Evolutionary conservation across 1,140 invertebrate genomes (phyloP), one percentile per base, ranked within the genome.

Genomic region (Micrasema longulum): DNA sequence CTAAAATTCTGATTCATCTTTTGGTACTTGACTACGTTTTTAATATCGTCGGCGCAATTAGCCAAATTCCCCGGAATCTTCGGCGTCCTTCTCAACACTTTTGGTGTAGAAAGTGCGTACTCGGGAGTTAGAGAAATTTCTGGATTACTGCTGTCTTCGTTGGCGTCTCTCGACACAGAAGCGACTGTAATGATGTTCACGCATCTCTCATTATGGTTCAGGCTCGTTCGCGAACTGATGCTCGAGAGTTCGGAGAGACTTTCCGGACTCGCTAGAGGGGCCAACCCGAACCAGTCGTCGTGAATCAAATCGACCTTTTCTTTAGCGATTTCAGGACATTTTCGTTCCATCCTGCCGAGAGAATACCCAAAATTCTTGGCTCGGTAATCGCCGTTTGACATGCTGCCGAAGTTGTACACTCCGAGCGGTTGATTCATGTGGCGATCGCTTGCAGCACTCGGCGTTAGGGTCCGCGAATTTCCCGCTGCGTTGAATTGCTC

Each of bases 261-360:
- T 80, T 96, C 94, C 1, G 94, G 94, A 23, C 93, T 93, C 1
- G 94, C 94, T 18, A 96, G 78, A 0, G 94, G 94, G 0, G 94
- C 94, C 18, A 91, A 81, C 1, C 88, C 88, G 75, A 88, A 87
- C 86, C 89, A 91, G 76, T 91, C 89, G 62, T 89, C 88, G 72
- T 87, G 86, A 18, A 88, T 81, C 5, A 88, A 76, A 73, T 88
- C 87, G 2, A 87, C 77, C 47, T 73, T 76, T 26, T 64, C 62
- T 1, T 62, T 57, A 36, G 69, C 70, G 18, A n/a, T 48, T 41
- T 48, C 57, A n/a, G 26, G 26, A 7, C 43, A 48, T 3, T 36
- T 10, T 2, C 50, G 64, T 22, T 69, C 74, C 6, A 70, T 67
- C 18, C 63, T 50, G 10, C 57, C 57, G 1, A 41, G 7, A 48